Evolutionary conservation across 2,113 vertebrate species (phyloP), one percentile per base, ranked within the genome.

Genomic region (Amphiprion percula): DNA sequence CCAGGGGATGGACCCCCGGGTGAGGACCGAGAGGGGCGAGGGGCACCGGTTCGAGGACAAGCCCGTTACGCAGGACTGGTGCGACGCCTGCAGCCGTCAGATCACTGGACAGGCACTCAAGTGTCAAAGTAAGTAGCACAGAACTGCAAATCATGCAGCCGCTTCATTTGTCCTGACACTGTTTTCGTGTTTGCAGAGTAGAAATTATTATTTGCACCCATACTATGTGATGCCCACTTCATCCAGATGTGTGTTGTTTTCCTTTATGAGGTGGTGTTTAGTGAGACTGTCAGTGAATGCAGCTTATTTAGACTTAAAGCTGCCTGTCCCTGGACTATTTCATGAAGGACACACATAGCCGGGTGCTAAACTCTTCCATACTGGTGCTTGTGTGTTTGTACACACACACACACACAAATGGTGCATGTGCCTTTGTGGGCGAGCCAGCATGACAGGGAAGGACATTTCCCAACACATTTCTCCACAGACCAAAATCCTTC

Each of bases 111-210:
- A 77, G 54, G 94, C 95, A 7, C 94, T 96, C 80, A 95, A 95
- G 90, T 98, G 97, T 90, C 92, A 94, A 68, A 95, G 97, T 98
- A 93, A 97, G 97, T 91, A 54, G n/a, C 19, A 58, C 12, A 26
- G 33, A 15, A 10, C 16, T 28, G 0, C 11, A 50, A 56, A 24
- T 49, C 10, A 50, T 5, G 23, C 16, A 0, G 17, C 16, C 4
- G 1, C 1, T 54, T 44, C 2, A 17, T 46, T 0, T 33, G 7
- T 39, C 17, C 19, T 12, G 4, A 17, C 16, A 7, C 6, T 7
- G 17, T 19, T 14, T 21, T 4, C 19, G 5, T 28, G 2, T 12
- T 44, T 21, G 4, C 1, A 6, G 2, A 63, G 16, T 54, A 9
- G 37, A 7, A 30, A 68, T 23, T 9, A 2, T 9, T 30, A 4